phyloP scores from a whole-genome alignment of 2,888 invertebrate species.

The Eupithecia dodoneata region DNA sequence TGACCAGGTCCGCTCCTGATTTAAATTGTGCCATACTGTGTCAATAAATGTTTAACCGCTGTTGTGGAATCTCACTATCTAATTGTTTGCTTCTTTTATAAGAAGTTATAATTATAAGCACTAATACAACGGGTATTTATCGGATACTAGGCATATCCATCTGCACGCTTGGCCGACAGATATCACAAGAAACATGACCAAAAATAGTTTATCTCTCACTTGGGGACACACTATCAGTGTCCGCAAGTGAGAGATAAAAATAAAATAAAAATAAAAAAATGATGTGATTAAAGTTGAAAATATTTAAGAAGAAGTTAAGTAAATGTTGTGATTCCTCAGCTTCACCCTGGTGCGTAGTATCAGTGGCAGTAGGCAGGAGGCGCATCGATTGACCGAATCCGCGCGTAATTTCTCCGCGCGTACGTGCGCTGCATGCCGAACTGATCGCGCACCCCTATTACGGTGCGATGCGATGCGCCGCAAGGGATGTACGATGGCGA shows the following conservation, averaged over 20 bases:
- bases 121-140: too few relatives aligned
- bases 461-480: constrained; percentile 40
- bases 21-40: not conserved
- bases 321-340: constrained; percentile 42
- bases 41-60: not conserved
- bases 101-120: too few relatives aligned
- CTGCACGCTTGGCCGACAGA: too few relatives aligned
- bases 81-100: not conserved
- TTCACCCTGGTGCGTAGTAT: constrained; percentile 47
- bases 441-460: constrained; percentile 73
- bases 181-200: too few relatives aligned
- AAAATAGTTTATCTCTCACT: too few relatives aligned
- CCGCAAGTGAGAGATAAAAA: too few relatives aligned
- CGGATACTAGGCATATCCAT: too few relatives aligned
- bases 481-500: constrained; percentile 14
- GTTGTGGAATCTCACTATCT: not conserved
- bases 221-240: too few relatives aligned
- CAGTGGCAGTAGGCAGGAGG: constrained; percentile 45
- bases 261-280: too few relatives aligned
- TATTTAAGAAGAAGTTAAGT: not conserved
- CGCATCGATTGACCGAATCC: constrained; percentile 80
- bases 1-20: not conserved
- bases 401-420: constrained; percentile 74
- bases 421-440: constrained; percentile 76
- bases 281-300: too few relatives aligned